Percentiles rank a stretch among this genome's conserved stretches.
Evolutionary conservation across 2,797 vertebrate species (phyloP).

Genomic region (Psittacula derbiana): DNA sequence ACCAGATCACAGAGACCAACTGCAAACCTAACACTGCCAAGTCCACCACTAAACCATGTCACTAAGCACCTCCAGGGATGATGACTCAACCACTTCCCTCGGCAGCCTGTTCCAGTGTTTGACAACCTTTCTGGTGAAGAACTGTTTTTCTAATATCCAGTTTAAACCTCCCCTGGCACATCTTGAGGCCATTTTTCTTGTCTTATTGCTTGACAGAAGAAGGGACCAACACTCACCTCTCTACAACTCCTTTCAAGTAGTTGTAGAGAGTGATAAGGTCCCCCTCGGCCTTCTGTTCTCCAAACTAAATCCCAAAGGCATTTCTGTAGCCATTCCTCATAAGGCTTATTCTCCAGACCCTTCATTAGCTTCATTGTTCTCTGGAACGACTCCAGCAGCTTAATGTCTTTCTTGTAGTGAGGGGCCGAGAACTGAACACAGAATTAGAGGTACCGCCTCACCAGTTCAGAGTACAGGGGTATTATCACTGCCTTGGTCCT

Average conservation of each 20-base stretch:
- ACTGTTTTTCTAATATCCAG: not conserved
- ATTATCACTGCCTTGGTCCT: no score
- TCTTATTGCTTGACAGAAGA: not conserved
- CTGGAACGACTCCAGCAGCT: accelerated
- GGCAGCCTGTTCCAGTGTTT: not conserved
- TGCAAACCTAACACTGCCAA: not conserved
- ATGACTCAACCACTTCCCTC: not conserved
- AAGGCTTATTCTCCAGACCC: not conserved
- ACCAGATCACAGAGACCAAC: not conserved
- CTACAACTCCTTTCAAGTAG: not conserved
- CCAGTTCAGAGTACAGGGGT: accelerated
- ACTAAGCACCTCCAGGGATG: not conserved
- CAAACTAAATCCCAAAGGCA: not conserved
- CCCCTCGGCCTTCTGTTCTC: not conserved
- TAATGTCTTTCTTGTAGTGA: not conserved
- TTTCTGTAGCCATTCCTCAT: not conserved
- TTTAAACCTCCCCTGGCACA: not conserved
- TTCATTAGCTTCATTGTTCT: not conserved
- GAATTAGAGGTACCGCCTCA: accelerated
- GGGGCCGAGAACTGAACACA: not conserved
- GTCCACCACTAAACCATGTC: not conserved
- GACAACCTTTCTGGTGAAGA: not conserved
- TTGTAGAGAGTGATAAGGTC: not conserved
- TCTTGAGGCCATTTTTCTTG: not conserved
- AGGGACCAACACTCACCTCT: not conserved